Percentiles rank a stretch among this genome's conserved stretches.
Evolutionary conservation across 2,888 invertebrate species (phyloP).

Genomic region (Tenthredo amoena): DNA sequence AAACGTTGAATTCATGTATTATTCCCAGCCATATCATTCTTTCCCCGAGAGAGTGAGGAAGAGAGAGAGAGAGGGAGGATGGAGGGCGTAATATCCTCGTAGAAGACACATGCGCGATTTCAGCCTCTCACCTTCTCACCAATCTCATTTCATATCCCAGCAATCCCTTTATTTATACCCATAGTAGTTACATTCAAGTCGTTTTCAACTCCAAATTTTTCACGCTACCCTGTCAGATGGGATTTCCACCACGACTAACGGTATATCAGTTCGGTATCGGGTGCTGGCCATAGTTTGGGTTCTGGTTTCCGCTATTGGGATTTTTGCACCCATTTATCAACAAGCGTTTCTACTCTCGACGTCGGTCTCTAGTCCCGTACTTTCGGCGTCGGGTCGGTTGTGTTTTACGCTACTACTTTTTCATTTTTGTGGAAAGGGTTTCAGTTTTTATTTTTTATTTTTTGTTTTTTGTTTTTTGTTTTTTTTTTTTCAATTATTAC

Average conservation of each 20-base stretch:
- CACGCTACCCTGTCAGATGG: background rate
- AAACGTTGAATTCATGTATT: constrained; percentile 48
- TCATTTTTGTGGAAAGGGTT: constrained; percentile 29
- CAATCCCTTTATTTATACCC: constrained; percentile 8
- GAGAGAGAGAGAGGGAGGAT: background rate
- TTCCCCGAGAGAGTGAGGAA: background rate
- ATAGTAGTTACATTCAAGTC: constrained; percentile 1
- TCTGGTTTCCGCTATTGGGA: constrained; percentile 69
- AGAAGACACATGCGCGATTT: constrained; percentile 33
- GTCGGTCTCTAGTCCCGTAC: constrained; percentile 26
- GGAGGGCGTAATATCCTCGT: constrained; percentile 36
- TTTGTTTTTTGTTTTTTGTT: background rate
- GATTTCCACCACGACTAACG: background rate
- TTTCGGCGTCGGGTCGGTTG: constrained; percentile 37
- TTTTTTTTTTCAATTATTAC: background rate
- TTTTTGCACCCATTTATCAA: constrained; percentile 71
- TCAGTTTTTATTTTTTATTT: constrained; percentile 13
- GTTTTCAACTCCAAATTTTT: background rate
- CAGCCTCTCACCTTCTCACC: constrained; percentile 9
- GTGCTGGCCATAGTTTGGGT: constrained; percentile 48
- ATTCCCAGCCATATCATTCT: constrained; percentile 41
- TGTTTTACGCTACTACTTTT: constrained; percentile 33
- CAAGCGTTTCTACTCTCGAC: constrained; percentile 58
- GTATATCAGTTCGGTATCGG: constrained; percentile 17
- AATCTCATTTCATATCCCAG: constrained; percentile 14